These are phyloP conservation scores for Cecidostiba fungosa DNA, from an alignment of 2,888 invertebrate species.

Conservation along the genomic window DNA sequence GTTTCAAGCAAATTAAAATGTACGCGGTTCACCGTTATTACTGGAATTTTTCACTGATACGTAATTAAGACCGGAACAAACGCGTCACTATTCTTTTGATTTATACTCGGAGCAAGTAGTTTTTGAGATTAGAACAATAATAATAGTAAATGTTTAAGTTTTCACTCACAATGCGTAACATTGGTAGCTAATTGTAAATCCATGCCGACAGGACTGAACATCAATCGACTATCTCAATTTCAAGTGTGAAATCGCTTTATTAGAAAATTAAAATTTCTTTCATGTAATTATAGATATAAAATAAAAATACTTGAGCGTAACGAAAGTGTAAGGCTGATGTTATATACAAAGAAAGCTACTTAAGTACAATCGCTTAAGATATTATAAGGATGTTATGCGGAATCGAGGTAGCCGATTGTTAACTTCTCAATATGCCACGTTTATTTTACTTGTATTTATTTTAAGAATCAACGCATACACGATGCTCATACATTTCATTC, in stretches of 20 bases:
- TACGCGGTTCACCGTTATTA: neutral
- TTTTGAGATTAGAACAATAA: neutral
- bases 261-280: neutral
- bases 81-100: neutral
- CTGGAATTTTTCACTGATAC: neutral
- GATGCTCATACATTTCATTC: neutral
- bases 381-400: neutral
- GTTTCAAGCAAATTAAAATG: neutral
- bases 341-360: neutral
- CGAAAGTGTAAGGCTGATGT: neutral
- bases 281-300: neutral
- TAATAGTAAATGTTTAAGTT: neutral
- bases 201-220: neutral
- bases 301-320: neutral
- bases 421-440: neutral
- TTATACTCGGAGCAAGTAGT: neutral
- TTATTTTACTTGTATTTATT: constrained; percentile 3
- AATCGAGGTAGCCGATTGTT: constrained; percentile 14
- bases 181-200: neutral
- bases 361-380: neutral
- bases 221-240: constrained; percentile 1
- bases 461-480: neutral
- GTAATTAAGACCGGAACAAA: neutral
- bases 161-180: neutral
- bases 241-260: neutral